A percentile compares a stretch with the other conserved stretches of the same genome.
Conservation (phyloP, 2,113 vertebrate genomes). For the Calidris pygmaea region DNA sequence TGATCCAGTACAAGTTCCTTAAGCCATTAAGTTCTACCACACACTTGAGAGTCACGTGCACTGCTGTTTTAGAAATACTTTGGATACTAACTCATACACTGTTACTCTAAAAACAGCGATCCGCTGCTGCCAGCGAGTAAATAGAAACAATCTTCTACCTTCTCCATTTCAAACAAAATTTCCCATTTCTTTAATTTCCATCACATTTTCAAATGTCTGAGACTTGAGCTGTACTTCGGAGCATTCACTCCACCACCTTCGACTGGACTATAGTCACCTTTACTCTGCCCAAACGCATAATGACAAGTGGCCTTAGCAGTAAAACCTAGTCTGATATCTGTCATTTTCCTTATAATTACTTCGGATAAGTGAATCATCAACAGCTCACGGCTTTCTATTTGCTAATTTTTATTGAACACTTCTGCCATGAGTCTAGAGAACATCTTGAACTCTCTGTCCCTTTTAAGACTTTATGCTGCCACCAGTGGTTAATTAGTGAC, state of each 20-base stretch:
- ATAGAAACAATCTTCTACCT: not conserved
- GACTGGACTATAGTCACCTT: not conserved
- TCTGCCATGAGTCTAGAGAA: not conserved
- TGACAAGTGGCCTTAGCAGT: not conserved
- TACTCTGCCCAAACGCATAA: not conserved
- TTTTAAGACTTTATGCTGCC: not conserved
- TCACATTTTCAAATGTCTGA: not conserved
- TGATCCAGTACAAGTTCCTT: not conserved
- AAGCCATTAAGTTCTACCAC: not conserved
- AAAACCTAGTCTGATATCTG: not conserved
- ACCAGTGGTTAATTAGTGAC: not conserved
- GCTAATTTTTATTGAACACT: not conserved
- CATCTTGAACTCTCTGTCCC: not conserved
- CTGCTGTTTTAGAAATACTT: not conserved
- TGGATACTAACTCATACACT: not conserved
- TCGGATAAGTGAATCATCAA: not conserved
- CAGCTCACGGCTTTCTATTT: not conserved
- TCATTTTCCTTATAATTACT: not conserved
- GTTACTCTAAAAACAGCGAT: not conserved
- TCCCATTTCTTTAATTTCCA: not conserved
- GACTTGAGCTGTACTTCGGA: not conserved
- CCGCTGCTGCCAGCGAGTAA: rapidly evolving
- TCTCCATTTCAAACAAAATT: not conserved
- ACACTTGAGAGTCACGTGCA: not conserved
- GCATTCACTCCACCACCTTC: not conserved